A percentile compares a stretch with the other conserved stretches of the same genome.
phyloP scores from a whole-genome alignment of 2,797 vertebrate genomes.

The Bradypodion ventrale region DNA sequence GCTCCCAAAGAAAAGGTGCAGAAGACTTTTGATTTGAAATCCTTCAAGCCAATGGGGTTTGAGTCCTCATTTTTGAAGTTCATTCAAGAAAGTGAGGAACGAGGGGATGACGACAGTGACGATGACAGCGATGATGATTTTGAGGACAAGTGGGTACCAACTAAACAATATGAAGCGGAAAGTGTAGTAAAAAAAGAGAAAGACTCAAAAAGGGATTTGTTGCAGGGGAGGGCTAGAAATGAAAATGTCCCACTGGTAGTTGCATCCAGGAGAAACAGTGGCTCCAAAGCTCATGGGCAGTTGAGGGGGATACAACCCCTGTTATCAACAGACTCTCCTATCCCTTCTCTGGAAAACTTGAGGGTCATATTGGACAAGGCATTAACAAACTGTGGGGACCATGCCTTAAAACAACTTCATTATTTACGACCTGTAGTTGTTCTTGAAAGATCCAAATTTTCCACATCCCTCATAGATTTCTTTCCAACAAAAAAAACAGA shows the following conservation, averaged over 20 bases:
- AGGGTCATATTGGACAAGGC: conserved; percentile 95
- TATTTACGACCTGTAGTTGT: conserved; percentile 98
- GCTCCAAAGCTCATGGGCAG: conserved; percentile 63
- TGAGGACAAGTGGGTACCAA: conserved; percentile 75
- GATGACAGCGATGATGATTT: conserved; percentile 51
- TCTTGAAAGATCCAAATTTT: conserved; percentile 92
- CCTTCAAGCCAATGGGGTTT: conserved; percentile 94
- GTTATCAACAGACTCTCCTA: conserved; percentile 75
- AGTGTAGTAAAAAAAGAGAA: conserved; percentile 62
- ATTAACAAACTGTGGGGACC: conserved; percentile 93
- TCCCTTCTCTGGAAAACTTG: conserved; percentile 89
- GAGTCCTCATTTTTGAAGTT: conserved; percentile 96
- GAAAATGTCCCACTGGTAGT: conserved; percentile 69
- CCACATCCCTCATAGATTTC: conserved; percentile 85
- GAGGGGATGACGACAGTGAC: conserved; percentile 69
- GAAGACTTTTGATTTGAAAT: conserved; percentile 85
- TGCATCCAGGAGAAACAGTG: conserved; percentile 77
- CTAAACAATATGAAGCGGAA: conserved; percentile 66
- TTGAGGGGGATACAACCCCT: conserved; percentile 83
- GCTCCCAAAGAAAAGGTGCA: conserved; percentile 71
- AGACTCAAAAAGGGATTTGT: conserved; percentile 68
- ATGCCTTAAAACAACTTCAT: conserved; percentile 98
- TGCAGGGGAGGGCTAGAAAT: conserved; percentile 50
- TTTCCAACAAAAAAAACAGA: conserved; percentile 90
- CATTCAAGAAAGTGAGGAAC: conserved; percentile 90